Evolutionary conservation across 2,888 invertebrate species (phyloP), one percentile per base, ranked within the genome.

Genomic region (Cheiracanthium punctorium): DNA sequence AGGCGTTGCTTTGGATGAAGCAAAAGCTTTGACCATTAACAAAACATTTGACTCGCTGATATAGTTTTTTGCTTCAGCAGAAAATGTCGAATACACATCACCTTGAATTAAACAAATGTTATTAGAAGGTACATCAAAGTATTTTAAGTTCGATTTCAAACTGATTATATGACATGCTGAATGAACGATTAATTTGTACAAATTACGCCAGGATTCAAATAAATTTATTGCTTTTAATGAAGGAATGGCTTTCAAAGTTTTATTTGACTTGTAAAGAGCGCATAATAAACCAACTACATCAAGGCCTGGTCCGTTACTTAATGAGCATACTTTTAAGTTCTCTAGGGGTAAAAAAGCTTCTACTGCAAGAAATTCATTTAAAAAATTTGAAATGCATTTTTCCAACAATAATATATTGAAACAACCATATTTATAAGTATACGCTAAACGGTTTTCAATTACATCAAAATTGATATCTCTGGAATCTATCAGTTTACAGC

Each of bases 241-340:
- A 24, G 58, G 58, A 58, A 58, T 2, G 33, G 12, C 1, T 33
- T 69, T 69, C n/a, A 69, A 37, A 33, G 28, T 5, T 37, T 69
- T 69, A 14, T 20, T 10, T 12, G 10, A n/a, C 20, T 14, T 69
- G 8, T 32, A 20, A 69, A 69, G 20, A 29, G 20, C 69, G 33
- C 37, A 33, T 7, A 69, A n/a, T n/a, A 69, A 69, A 1, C 69
- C 69, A 10, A 69, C 20, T 17, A 69, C 1, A 20, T 69, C 69
- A 69, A 69, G 0, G 10, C 69, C 69, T 20, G 69, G 69, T 69
- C 33, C 69, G 33, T 69, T 69, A 14, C 69, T 33, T 0, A 69
- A 20, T 33, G 69, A 69, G 29, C 30, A 69, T n/a, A 69, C 33
- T 33, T 69, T 37, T 20, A 32, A 69, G 32, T 67, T 67, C 2